Conservation (phyloP, 2,113 vertebrate species). For the Clarias macrocephalus region DNA sequence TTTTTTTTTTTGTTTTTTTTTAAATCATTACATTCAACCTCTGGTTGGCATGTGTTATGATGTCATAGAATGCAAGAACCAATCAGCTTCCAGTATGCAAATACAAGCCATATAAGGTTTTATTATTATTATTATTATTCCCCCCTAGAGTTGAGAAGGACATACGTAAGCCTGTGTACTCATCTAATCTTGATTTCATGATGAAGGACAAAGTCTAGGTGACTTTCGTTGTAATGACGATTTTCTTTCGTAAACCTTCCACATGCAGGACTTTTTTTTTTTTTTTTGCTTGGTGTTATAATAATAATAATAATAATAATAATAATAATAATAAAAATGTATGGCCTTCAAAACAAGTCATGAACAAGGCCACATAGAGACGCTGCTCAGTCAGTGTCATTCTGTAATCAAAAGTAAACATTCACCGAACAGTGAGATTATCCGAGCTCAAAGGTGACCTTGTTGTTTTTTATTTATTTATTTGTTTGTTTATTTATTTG, state of each 20-base stretch:
- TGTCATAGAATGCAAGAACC: background rate
- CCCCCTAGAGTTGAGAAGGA: background rate
- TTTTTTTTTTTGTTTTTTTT: background rate
- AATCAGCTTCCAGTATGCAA: background rate
- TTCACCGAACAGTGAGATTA: slow-evolving; percentile 13
- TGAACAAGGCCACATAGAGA: slow-evolving; percentile 47
- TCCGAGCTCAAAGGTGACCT: slow-evolving; percentile 32
- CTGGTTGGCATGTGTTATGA: background rate
- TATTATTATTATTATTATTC: too few relatives aligned
- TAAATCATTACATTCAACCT: background rate
- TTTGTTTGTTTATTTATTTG: background rate
- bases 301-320: background rate
- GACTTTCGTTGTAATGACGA: background rate
- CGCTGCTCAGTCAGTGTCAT: slow-evolving; percentile 1
- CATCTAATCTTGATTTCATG: background rate
- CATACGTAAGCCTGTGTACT: background rate
- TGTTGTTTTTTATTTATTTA: background rate
- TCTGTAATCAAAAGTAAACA: slow-evolving; percentile 31
- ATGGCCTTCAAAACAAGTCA: background rate
- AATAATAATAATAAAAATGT: background rate
- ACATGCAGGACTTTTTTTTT: background rate
- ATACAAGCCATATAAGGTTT: background rate
- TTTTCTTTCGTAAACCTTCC: background rate
- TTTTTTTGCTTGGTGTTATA: too few relatives aligned
- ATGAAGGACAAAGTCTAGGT: too few relatives aligned